These are phyloP conservation scores for Danio jaintianensis DNA, from an alignment of 2,797 vertebrate species.

Conservation along the genomic window DNA sequence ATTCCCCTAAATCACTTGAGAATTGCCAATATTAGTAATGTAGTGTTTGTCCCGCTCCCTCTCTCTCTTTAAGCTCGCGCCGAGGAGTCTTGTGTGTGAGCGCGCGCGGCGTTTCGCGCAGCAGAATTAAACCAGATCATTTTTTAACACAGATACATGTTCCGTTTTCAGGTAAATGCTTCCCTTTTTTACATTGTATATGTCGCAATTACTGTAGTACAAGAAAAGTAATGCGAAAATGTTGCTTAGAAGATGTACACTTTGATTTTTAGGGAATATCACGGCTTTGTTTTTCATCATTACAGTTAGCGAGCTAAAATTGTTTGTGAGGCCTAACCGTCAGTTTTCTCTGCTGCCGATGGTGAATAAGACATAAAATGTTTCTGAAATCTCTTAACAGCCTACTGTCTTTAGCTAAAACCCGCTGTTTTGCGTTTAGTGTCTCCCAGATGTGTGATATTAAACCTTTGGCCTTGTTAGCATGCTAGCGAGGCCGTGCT, in stretches of 20 bases:
- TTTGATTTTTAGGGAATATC: background rate
- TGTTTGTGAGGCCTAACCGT: constrained; percentile 68
- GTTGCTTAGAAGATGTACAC: background rate
- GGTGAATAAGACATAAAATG: background rate
- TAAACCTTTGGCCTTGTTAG: constrained; percentile 47
- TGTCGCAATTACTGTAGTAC: fast-evolving
- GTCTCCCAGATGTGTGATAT: constrained; percentile 34
- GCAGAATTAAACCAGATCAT: constrained; percentile 54
- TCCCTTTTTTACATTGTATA: fast-evolving
- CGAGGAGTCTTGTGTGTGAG: constrained; percentile 35
- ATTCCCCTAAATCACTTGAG: background rate
- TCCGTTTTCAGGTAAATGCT: constrained; percentile 81
- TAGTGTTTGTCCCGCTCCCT: no score
- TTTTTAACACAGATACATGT: constrained; percentile 76
- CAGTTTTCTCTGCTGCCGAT: constrained; percentile 50
- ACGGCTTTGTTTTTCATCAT: constrained; percentile 69
- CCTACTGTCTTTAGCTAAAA: background rate
- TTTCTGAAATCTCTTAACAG: background rate
- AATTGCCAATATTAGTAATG: no score
- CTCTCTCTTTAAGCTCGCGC: constrained; percentile 31
- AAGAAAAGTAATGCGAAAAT: fast-evolving
- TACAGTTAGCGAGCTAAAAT: constrained; percentile 50
- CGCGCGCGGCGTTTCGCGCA: constrained; percentile 73
- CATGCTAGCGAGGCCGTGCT: constrained; percentile 41
- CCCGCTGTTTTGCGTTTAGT: background rate